Percentiles rank a stretch among this genome's conserved stretches.
Evolutionary conservation across 2,113 vertebrate species (phyloP).

Genomic region (Tenrec ecaudatus): DNA sequence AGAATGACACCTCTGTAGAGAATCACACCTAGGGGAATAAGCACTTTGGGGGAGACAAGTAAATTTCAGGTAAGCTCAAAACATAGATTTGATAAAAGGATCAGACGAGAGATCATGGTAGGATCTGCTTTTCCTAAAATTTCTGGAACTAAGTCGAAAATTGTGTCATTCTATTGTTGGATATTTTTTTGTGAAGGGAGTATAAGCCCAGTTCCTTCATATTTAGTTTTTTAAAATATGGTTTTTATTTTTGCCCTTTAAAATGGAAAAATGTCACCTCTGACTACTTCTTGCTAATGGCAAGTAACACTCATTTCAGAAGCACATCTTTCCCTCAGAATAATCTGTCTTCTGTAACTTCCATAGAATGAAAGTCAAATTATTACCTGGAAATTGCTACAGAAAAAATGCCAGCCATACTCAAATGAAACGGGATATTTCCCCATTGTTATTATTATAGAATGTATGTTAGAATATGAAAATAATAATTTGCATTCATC

Average conservation of each 20-base stretch:
- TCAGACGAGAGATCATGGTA: not conserved
- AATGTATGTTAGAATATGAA: slow-evolving; percentile 74
- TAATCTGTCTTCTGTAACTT: slow-evolving; percentile 11
- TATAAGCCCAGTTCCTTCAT: not conserved
- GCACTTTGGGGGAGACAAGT: slow-evolving; percentile 18
- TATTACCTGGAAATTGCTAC: slow-evolving; percentile 56
- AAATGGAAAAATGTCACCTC: slow-evolving; percentile 58
- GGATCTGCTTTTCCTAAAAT: slow-evolving; percentile 20
- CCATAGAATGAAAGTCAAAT: slow-evolving; percentile 66
- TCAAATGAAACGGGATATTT: slow-evolving; percentile 68
- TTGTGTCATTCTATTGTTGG: not conserved
- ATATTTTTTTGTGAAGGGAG: not conserved
- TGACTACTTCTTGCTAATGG: slow-evolving; percentile 44
- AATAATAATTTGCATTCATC: slow-evolving; percentile 70
- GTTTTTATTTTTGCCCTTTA: slow-evolving; percentile 8
- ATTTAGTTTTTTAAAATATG: not conserved
- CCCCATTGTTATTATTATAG: slow-evolving; percentile 66
- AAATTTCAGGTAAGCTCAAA: not conserved
- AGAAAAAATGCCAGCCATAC: slow-evolving; percentile 53
- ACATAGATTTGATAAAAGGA: not conserved
- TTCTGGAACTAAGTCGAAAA: slow-evolving; percentile 21
- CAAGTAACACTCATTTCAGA: slow-evolving; percentile 51
- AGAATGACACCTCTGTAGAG: not conserved
- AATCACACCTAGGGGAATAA: not conserved
- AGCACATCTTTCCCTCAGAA: slow-evolving; percentile 47